A percentile compares a stretch with the other conserved stretches of the same genome.
Conservation (phyloP, 1,140 invertebrate genomes). For the Drosophila chauvacae region DNA sequence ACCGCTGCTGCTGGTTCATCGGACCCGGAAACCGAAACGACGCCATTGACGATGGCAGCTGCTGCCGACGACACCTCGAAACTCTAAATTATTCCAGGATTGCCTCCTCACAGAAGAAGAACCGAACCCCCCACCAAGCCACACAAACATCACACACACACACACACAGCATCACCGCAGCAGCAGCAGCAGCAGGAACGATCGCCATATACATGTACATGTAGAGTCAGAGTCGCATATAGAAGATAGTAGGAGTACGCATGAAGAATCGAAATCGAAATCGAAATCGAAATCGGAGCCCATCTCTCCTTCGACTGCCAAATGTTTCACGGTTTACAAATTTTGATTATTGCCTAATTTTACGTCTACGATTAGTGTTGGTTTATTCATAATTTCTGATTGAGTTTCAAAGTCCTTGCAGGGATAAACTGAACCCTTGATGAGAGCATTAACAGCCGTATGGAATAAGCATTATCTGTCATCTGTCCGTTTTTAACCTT, state of each 20-base stretch:
- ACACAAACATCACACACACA: constrained; percentile 13
- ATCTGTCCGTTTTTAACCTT: background rate
- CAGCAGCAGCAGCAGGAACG: constrained; percentile 35
- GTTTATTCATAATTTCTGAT: constrained; percentile 32
- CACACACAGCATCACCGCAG: constrained; percentile 9
- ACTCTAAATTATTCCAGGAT: constrained; percentile 35
- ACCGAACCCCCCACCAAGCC: constrained; percentile 19
- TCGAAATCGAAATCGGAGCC: constrained; percentile 45
- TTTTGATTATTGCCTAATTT: constrained; percentile 49
- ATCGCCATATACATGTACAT: constrained; percentile 47
- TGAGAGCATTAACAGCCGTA: background rate
- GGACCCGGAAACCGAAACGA: background rate
- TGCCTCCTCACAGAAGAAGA: background rate
- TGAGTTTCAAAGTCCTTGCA: constrained; percentile 33
- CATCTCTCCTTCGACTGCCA: constrained; percentile 58
- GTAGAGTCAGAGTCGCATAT: constrained; percentile 9
- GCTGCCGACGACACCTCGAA: constrained; percentile 6
- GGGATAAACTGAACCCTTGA: background rate
- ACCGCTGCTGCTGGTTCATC: background rate
- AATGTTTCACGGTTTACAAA: constrained; percentile 57
- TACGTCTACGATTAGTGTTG: constrained; percentile 44
- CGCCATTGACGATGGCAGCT: background rate
- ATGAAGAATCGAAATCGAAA: background rate
- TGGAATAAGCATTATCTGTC: background rate
- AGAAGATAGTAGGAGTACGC: constrained; percentile 15